Evolutionary conservation across 2,888 invertebrate species (phyloP), one percentile per base, ranked within the genome.

Genomic region (Celastrina argiolus): DNA sequence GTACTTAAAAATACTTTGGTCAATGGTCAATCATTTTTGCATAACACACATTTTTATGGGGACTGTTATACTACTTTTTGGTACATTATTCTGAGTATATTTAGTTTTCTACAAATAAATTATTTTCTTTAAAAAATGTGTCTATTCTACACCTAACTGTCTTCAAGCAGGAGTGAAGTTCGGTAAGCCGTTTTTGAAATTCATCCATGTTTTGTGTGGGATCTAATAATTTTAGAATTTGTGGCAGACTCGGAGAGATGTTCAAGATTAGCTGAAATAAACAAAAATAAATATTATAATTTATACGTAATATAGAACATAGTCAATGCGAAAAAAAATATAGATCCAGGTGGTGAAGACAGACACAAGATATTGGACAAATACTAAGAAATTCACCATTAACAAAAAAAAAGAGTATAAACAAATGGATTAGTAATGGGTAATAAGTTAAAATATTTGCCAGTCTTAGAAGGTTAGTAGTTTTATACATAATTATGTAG

Each of bases 221-320:
- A 71, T 82, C 92, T 76, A 92, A 87, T 69, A 87, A 91, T 72
- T 83, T 82, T 68, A 93, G 74, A 26, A 93, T 76, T 76, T 94
- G 92, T 14, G 91, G 89, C 66, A 94, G 87, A 6, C 91, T 89
- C 56, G 95, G 95, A 64, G 93, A 92, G 93, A 93, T 92, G 74
- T 92, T 92, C 72, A 93, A 93, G 69, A 95, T 90, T 6, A 95
- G 79, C 95, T 95, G 84, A 69, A 88, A 89, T 72, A 69, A 67
- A 75, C 72, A 68, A 66, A 36, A 67, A 67, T 67, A 41, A 56
- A 31, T 56, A 12, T 26, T 28, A 28, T 45, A 10, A 5, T 31
- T 31, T 31, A 36, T 36, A 36, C 36, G 10, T 36, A 12, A 36
- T 36, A 31, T 31, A 6, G 7, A 36, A 10, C n/a, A n/a, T n/a